Conservation (phyloP, 2,797 vertebrate species). For the Pseudochirops corinnae region DNA sequence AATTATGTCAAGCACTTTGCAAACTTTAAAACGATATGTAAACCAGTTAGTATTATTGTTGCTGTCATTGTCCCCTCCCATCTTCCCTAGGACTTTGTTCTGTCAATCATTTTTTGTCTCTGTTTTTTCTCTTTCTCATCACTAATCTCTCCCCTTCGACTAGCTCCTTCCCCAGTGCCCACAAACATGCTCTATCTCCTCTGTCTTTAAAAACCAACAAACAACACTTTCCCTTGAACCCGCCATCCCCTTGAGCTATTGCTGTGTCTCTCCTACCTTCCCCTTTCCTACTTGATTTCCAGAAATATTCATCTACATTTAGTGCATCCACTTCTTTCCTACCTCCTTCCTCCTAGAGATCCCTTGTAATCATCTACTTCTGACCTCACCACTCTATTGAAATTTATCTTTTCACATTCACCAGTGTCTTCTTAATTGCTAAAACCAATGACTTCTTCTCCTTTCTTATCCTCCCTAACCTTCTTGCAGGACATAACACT, state of each 20-base stretch:
- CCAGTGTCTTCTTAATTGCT: background rate
- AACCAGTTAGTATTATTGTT: background rate
- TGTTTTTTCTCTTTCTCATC: constrained; percentile 39
- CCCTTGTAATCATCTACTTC: background rate
- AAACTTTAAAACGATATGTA: background rate
- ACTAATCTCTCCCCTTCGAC: constrained; percentile 20
- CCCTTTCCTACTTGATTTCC: background rate
- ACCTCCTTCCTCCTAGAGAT: background rate
- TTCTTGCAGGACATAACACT: background rate
- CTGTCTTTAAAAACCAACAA: background rate
- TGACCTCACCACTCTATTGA: background rate
- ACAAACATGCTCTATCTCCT: background rate
- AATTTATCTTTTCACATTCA: background rate
- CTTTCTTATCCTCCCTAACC: background rate
- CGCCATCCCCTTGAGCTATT: background rate
- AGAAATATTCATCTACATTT: background rate
- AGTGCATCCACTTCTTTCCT: background rate
- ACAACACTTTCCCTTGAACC: background rate
- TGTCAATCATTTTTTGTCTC: background rate
- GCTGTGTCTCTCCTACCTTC: background rate
- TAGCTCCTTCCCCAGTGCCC: background rate
- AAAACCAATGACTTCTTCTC: background rate
- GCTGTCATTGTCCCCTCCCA: background rate
- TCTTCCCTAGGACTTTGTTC: background rate
- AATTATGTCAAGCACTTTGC: background rate